Evolutionary conservation across 2,888 invertebrate genomes (phyloP).

Genomic region (Tiphia femorata): DNA sequence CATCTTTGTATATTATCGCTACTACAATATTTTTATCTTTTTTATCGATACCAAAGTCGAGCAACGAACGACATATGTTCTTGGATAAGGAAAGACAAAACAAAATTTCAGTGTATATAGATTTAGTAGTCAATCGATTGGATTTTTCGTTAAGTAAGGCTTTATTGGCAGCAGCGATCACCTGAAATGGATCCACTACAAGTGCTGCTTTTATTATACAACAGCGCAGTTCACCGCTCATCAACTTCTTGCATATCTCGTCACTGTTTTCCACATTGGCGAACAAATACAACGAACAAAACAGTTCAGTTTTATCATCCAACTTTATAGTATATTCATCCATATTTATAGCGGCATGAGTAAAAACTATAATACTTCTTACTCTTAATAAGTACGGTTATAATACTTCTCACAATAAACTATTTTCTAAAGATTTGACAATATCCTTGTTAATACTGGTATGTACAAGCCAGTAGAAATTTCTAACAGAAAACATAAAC

Average conservation of each 20-base stretch:
- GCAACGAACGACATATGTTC: conserved; percentile 78
- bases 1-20: conserved; percentile 63
- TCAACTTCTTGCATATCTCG: conserved; percentile 71
- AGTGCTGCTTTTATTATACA: conserved; percentile 75
- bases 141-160: conserved; percentile 72
- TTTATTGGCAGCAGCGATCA: conserved; percentile 78
- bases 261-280: conserved; percentile 74
- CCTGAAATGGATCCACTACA: conserved; percentile 75
- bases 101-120: conserved; percentile 76
- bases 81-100: conserved; percentile 78
- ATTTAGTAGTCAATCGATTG: conserved; percentile 73
- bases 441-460: too few species aligned
- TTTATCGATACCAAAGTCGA: conserved; percentile 75
- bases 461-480: too few species aligned
- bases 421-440: too few species aligned
- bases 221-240: conserved; percentile 74
- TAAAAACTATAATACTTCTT: not conserved
- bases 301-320: conserved; percentile 69
- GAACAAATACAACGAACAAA: conserved; percentile 71
- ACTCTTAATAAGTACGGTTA: not conserved
- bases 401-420: too few species aligned
- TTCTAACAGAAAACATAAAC: too few species aligned
- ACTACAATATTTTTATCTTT: conserved; percentile 70
- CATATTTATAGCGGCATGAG: conserved; percentile 24
- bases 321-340: conserved; percentile 52